Evolutionary conservation across 1,140 invertebrate genomes (phyloP), one percentile per base, ranked within the genome.

Genomic region (Leptopilina boulardi): DNA sequence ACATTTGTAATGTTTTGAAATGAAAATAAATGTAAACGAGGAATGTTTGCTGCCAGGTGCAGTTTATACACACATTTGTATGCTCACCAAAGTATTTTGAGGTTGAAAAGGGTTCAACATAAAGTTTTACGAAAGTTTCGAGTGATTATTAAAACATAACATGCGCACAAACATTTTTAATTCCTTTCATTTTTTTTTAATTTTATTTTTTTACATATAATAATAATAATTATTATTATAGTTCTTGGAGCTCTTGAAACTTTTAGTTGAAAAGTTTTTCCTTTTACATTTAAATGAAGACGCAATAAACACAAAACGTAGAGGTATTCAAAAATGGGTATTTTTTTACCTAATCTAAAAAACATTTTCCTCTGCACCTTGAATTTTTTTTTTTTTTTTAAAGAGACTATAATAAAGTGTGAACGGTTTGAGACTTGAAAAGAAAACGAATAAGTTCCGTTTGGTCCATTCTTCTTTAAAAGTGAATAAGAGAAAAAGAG

Each of bases 11-110:
- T 51, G 47, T 51, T 51, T 51, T 51, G 47, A 51, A 47, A 42
- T 42, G 41, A 42, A 42, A 42, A 42, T 42, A 42, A 51, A 51
- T 51, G 47, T 51, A 51, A 51, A 51, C 47, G 47, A 51, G 47
- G 6, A 51, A 51, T 51, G 47, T 51, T 18, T 51, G n/a, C 47
- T 51, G 47, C 47, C 47, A 51, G 47, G 47, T 51, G 47, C 47
- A 51, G 47, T 51, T 51, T 51, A 51, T 51, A n/a, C 47, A 18
- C n/a, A 51, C 47, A 51, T 51, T 51, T 15, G 47, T 51, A 51
- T 51, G 47, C 47, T 51, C 47, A 51, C 47, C 47, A 51, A 51
- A 51, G n/a, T 51, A 51, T 51, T 51, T 51, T 51, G 47, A 51
- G 47, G 47, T 51, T 51, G 47, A 51, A 51, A 51, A 51, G 47